Evolutionary conservation across 1,140 invertebrate genomes (phyloP).

Genomic region (Caenorhabditis tropicalis): DNA sequence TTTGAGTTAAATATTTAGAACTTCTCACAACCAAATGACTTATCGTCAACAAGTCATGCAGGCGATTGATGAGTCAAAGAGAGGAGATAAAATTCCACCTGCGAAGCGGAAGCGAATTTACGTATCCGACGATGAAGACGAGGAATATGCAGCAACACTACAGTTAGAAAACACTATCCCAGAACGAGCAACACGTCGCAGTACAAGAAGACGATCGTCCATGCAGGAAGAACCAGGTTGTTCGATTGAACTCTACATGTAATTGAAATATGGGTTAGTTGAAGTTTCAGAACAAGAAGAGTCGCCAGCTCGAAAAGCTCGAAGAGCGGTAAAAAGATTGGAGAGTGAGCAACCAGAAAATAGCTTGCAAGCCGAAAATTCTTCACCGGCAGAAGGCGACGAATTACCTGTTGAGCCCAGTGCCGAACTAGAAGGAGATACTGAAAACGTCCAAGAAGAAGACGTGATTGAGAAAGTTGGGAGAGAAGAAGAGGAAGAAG

Average conservation of each 20-base stretch:
- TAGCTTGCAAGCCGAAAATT: background rate
- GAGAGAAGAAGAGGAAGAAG: conserved; percentile 22
- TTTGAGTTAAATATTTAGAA: background rate
- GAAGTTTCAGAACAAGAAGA: conserved; percentile 11
- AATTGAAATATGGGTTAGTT: background rate
- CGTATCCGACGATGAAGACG: conserved; percentile 16
- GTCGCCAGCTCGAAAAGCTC: background rate
- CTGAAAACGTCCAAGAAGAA: conserved; percentile 23
- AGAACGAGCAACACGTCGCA: background rate
- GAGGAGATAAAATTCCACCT: background rate
- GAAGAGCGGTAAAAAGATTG: background rate
- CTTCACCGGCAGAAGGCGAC: background rate
- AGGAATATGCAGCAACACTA: background rate
- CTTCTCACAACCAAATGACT: conserved; percentile 5
- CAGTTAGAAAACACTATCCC: background rate
- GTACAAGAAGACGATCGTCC: background rate
- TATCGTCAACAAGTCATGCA: background rate
- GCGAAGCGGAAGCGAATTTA: conserved; percentile 6
- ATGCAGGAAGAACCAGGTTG: conserved; percentile 2
- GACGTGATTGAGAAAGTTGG: conserved; percentile 33
- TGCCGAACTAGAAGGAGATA: background rate
- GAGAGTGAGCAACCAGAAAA: background rate
- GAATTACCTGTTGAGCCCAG: background rate
- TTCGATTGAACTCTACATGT: background rate
- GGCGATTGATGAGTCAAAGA: background rate